A percentile compares a stretch with the other conserved stretches of the same genome.
Conservation (phyloP, 2,888 invertebrate species). For the Sepiola atlantica region DNA sequence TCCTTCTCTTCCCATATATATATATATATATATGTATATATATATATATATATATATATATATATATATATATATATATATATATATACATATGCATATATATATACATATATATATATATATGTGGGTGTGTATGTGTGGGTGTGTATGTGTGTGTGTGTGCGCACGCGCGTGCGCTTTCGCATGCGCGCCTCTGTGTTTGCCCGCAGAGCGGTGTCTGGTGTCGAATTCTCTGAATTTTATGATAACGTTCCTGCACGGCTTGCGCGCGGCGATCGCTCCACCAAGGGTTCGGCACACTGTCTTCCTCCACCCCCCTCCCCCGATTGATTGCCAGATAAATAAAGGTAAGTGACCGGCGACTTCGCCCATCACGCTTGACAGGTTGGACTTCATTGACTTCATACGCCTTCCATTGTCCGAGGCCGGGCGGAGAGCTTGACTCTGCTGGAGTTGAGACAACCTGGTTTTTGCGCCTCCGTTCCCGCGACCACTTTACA, state of each 20-base stretch:
- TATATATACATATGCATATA: neutral
- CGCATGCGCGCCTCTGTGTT: neutral
- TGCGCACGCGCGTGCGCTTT: neutral
- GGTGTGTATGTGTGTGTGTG: neutral
- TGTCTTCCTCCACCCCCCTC: too few species aligned
- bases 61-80: neutral
- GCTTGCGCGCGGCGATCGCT: neutral
- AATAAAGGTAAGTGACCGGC: neutral
- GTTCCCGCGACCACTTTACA: neutral
- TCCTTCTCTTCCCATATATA: too few species aligned
- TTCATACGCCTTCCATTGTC: conserved; percentile 3
- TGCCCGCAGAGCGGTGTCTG: neutral
- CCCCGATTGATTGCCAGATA: neutral
- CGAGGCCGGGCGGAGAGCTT: neutral
- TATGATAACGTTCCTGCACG: neutral
- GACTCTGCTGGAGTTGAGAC: conserved; percentile 19
- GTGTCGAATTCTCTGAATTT: neutral
- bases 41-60: neutral
- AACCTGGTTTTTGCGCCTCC: neutral
- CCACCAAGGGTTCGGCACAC: neutral
- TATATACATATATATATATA: neutral
- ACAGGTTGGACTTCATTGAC: conserved; percentile 32
- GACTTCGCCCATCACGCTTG: conserved; percentile 21
- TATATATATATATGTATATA: neutral
- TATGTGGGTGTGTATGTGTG: neutral